Conservation (phyloP, 2,888 invertebrate species). For the Agelastica alni region DNA sequence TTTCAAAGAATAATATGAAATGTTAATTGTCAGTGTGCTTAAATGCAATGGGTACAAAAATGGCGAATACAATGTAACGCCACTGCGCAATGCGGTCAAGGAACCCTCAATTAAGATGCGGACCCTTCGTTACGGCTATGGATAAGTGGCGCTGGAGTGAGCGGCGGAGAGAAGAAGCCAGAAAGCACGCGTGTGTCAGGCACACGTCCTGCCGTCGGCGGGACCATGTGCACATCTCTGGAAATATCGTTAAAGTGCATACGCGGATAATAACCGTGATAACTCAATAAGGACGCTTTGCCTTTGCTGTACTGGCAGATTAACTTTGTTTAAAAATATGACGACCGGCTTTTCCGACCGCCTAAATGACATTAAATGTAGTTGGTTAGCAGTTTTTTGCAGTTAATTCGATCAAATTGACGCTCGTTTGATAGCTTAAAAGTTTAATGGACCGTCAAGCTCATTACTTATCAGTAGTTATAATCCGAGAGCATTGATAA, state of each 20-base stretch:
- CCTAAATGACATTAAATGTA: constrained; percentile 4
- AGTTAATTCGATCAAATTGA: too few relatives aligned
- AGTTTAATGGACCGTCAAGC: too few relatives aligned
- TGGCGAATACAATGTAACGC: too few relatives aligned
- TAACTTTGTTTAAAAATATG: constrained; percentile 31
- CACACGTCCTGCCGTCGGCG: constrained; percentile 24
- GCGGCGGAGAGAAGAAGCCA: neutral
- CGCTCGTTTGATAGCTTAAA: too few relatives aligned
- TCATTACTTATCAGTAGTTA: too few relatives aligned
- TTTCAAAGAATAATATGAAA: too few relatives aligned
- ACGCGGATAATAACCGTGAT: constrained; percentile 33
- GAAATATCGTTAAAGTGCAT: constrained; percentile 36
- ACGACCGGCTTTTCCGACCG: neutral
- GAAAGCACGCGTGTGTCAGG: constrained; percentile 26
- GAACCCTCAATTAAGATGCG: constrained; percentile 24
- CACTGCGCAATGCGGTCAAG: constrained; percentile 17
- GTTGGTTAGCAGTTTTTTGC: constrained; percentile 9
- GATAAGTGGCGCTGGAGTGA: constrained; percentile 2
- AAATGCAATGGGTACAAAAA: too few relatives aligned
- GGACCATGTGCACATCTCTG: constrained; percentile 28
- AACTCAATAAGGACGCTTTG: constrained; percentile 29
- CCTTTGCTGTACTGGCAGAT: constrained; percentile 15
- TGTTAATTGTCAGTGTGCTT: too few relatives aligned
- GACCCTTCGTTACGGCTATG: constrained; percentile 23
- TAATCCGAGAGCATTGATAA: too few relatives aligned